Base-by-base conservation (phyloP, 2,797 vertebrate genomes). In the Gallinago nigripennis region DNA sequence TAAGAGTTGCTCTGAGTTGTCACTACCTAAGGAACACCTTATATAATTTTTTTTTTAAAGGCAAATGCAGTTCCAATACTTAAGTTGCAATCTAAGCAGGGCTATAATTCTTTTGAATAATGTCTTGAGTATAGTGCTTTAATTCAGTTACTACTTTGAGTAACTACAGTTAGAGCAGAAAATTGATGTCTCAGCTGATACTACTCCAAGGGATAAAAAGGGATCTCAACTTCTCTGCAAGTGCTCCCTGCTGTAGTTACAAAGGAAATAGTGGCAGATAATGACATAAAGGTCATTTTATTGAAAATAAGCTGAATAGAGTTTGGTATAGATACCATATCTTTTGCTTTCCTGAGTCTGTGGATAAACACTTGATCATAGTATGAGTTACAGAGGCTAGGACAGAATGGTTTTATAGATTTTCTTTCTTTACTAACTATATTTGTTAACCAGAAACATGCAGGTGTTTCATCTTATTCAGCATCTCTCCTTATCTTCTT, bases 251-350 rank as follows among this genome's bases (percentile, higher is more conserved):
- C 33, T 41, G 46, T 51, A 83, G 21, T 61, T 91, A 45, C 21
- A 37, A 83, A 92, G 69, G 33, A 71, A 72, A 61, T 68, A 71
- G 64, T 64, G 57, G 88, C 65, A 78, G 71, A 80, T 80, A 82
- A 80, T 88, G 69, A 90, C 82, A 82, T 54, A 43, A 50, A 87
- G 16, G 76, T 76, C 25, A 68, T 82, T 94, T 82, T 94, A 91
- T 79, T 94, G 76, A 90, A 89, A 94, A 91, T 60, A 87, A 30
- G 30, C 73, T 61, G 51, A 56, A 76, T 23, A 78, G 75, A 77
- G 78, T 53, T 90, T 57, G 17, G 25, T 84, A 86, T 27, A 71
- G 51, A 46, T 75, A 51, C 48, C 61, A 33, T 43, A 81, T 30
- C 63, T 82, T 94, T 69, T 1, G 2, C n/a, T 84, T 73, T 91